Evolutionary conservation across 2,888 invertebrate genomes (phyloP).

Genomic region (Ophraella communa): DNA sequence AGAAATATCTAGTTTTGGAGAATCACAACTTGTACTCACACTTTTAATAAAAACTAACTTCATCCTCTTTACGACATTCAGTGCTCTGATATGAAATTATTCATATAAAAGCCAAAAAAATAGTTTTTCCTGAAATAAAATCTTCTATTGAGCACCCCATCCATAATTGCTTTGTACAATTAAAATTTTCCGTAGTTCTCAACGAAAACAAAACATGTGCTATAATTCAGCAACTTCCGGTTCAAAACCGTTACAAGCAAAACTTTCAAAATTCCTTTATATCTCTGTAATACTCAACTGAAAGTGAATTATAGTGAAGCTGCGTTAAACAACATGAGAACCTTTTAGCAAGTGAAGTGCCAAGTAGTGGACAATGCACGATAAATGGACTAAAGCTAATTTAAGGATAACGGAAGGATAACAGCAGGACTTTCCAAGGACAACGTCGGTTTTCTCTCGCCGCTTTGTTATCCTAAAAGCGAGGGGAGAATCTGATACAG

Average conservation of each 20-base stretch:
- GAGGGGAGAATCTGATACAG: neutral
- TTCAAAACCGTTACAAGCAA: neutral
- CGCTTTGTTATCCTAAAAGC: neutral
- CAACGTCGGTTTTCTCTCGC: constrained; percentile 21
- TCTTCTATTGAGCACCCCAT: too few relatives aligned
- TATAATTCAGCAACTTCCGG: neutral
- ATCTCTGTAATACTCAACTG: neutral
- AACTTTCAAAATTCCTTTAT: neutral
- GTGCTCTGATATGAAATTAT: too few relatives aligned
- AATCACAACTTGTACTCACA: too few relatives aligned
- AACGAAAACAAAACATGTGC: neutral
- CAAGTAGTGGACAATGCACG: constrained; percentile 15
- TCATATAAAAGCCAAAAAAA: too few relatives aligned
- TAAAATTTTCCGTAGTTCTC: too few relatives aligned
- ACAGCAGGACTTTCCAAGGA: constrained; percentile 15
- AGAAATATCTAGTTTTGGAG: too few relatives aligned
- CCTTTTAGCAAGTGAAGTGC: constrained; percentile 6
- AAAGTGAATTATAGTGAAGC: neutral
- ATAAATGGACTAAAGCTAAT: constrained; percentile 25
- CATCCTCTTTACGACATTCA: too few relatives aligned
- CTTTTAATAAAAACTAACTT: too few relatives aligned
- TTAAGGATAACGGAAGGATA: constrained; percentile 18
- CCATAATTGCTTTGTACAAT: too few relatives aligned
- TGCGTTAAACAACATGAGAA: neutral
- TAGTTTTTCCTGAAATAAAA: too few relatives aligned